phyloP scores from a whole-genome alignment of 2,888 invertebrate species.

The Teleogryllus oceanicus region DNA sequence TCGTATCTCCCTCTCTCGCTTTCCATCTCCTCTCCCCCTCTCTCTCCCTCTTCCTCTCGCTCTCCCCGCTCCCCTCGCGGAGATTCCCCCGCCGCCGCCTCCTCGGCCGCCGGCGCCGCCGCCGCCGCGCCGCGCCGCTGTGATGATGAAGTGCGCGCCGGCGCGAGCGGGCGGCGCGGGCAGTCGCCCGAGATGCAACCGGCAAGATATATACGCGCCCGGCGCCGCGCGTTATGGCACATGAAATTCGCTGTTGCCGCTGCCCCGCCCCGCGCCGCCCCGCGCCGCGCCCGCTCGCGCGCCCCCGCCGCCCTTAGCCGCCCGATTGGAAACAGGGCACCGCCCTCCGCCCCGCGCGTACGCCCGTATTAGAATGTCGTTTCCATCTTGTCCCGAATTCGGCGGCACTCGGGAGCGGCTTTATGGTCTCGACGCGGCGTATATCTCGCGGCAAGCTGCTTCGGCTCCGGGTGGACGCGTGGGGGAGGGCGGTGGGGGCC shows the following conservation, averaged over 20 bases:
- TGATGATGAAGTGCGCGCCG: constrained; percentile 18
- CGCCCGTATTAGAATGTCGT: too few species aligned
- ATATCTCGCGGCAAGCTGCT: too few species aligned
- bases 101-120: neutral
- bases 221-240: constrained; percentile 6
- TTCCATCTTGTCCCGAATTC: too few species aligned
- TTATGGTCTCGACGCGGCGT: too few species aligned
- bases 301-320: too few species aligned
- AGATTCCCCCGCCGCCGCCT: neutral
- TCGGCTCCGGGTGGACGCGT: too few species aligned
- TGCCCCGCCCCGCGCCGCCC: neutral
- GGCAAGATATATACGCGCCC: neutral
- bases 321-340: too few species aligned
- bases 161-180: neutral
- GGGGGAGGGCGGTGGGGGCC: too few species aligned
- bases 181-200: constrained; percentile 18
- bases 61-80: neutral
- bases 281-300: too few species aligned
- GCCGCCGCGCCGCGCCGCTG: neutral
- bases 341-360: too few species aligned
- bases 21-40: neutral
- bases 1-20: neutral
- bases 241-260: constrained; percentile 18
- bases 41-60: neutral
- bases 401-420: too few species aligned